These are phyloP conservation scores for Drosophila maculinotata DNA, from an alignment of 2,888 invertebrate genomes.

Conservation along the genomic window DNA sequence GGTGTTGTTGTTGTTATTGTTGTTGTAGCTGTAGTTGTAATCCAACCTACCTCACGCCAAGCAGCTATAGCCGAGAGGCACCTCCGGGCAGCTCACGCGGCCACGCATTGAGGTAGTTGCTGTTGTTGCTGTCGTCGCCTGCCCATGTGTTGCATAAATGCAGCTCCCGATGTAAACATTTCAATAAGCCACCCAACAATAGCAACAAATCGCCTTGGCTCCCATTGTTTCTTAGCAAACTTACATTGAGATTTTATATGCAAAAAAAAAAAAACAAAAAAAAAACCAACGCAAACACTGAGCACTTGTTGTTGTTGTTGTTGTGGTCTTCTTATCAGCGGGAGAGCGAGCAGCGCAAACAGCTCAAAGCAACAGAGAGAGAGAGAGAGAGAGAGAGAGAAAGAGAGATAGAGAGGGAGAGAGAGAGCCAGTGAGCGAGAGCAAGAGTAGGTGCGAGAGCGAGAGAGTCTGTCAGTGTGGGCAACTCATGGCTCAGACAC, in stretches of 20 bases:
- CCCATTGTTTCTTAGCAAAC: constrained; percentile 68
- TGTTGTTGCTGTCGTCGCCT: constrained; percentile 22
- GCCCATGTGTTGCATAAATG: constrained; percentile 51
- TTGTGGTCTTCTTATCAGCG: constrained; percentile 65
- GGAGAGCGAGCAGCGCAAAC: constrained; percentile 53
- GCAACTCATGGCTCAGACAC: constrained; percentile 24
- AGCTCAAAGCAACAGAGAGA: constrained; percentile 11
- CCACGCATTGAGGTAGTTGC: constrained; percentile 55
- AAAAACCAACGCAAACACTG: constrained; percentile 35
- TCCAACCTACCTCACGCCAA: constrained; percentile 74
- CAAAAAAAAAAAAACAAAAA: constrained; percentile 44
- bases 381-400: constrained; percentile 16
- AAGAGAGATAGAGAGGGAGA: too few species aligned
- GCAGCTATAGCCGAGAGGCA: constrained; percentile 37
- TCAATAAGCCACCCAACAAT: constrained; percentile 60
- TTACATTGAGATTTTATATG: constrained; percentile 76
- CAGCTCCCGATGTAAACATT: constrained; percentile 62
- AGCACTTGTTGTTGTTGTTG: constrained; percentile 23
- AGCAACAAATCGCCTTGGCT: constrained; percentile 64
- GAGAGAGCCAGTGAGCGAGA: constrained; percentile 15
- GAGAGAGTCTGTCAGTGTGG: constrained; percentile 20
- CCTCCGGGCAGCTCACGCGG: constrained; percentile 53
- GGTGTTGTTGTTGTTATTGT: constrained; percentile 37
- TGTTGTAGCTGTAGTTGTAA: constrained; percentile 20
- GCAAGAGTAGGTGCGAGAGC: constrained; percentile 33